These are phyloP conservation scores for Anguilla marmorata DNA, from an alignment of 2,797 vertebrate genomes.

Conservation along the genomic window DNA sequence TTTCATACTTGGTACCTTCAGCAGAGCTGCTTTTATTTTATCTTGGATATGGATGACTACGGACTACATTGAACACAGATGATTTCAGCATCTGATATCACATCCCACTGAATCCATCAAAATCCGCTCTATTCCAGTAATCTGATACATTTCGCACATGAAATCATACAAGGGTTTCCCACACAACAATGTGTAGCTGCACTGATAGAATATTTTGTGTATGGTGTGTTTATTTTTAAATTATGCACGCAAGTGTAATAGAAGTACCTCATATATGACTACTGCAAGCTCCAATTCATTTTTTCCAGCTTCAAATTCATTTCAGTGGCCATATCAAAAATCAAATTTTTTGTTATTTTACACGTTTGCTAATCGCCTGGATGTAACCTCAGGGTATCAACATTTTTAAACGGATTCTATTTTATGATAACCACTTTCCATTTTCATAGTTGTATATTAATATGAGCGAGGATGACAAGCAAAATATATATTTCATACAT, in stretches of 20 bases:
- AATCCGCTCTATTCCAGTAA: slow-evolving; percentile 44
- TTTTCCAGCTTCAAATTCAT: background rate
- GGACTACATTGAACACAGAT: slow-evolving; percentile 49
- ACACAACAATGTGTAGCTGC: background rate
- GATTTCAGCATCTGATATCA: slow-evolving; percentile 52
- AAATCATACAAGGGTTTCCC: slow-evolving; percentile 28
- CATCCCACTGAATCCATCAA: slow-evolving; percentile 50
- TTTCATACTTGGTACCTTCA: slow-evolving; percentile 69
- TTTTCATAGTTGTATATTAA: background rate
- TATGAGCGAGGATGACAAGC: background rate
- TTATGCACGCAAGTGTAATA: background rate
- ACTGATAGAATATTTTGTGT: slow-evolving; percentile 22
- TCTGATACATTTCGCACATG: slow-evolving; percentile 27
- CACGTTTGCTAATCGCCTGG: background rate
- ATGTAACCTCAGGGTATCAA: background rate
- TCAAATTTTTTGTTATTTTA: background rate
- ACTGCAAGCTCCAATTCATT: background rate
- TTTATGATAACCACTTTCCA: background rate
- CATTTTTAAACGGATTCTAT: background rate
- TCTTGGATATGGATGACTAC: slow-evolving; percentile 55
- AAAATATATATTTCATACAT: background rate
- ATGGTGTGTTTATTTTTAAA: background rate
- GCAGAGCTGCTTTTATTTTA: slow-evolving; percentile 56
- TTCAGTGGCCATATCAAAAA: background rate
- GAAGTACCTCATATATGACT: background rate